Conservation (phyloP, 2,888 invertebrate species). For the Coleophora deauratella region DNA sequence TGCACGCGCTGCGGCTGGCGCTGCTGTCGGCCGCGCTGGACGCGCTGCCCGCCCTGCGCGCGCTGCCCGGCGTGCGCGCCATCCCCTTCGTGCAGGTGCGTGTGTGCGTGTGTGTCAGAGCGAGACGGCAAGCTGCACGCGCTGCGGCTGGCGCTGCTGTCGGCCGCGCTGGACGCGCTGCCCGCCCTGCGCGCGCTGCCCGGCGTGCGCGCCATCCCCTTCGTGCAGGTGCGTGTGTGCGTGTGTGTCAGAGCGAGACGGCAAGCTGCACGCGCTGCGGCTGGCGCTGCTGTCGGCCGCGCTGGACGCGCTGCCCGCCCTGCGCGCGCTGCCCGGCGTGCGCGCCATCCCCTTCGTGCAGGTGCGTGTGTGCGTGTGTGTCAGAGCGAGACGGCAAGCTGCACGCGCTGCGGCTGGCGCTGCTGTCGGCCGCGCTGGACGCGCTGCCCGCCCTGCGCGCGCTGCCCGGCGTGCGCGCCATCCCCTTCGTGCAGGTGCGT, state of each 20-base stretch:
- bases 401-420: constrained; percentile 79
- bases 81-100: constrained; percentile 93
- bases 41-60: constrained; percentile 82
- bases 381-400: constrained; percentile 70
- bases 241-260: not conserved
- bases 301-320: constrained; percentile 83
- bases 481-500: constrained; percentile 91
- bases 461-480: constrained; percentile 88
- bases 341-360: constrained; percentile 94
- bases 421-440: constrained; percentile 84
- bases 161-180: constrained; percentile 84
- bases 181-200: constrained; percentile 83
- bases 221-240: constrained; percentile 84
- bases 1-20: constrained; percentile 80
- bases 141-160: constrained; percentile 80
- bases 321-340: constrained; percentile 86
- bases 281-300: constrained; percentile 83
- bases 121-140: constrained; percentile 62
- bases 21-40: constrained; percentile 84
- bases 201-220: constrained; percentile 91
- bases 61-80: constrained; percentile 87
- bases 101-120: not conserved
- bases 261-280: constrained; percentile 75
- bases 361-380: too few relatives aligned
- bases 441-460: constrained; percentile 83